A percentile compares a stretch with the other conserved stretches of the same genome.
phyloP scores from a whole-genome alignment of 2,888 invertebrate genomes.

The Tipula unca region DNA sequence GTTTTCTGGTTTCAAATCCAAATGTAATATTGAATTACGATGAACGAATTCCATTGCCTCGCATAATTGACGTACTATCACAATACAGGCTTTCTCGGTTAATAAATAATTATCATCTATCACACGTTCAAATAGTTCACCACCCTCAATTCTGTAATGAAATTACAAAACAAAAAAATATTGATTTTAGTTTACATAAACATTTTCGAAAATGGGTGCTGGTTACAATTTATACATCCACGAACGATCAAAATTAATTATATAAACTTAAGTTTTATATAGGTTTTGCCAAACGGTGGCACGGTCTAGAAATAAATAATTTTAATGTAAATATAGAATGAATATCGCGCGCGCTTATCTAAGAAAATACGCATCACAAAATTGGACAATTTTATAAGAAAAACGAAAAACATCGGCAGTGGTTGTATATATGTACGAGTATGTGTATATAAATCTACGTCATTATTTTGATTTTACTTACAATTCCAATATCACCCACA shows the following conservation, averaged over 20 bases:
- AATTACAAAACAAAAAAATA: slow-evolving; percentile 21
- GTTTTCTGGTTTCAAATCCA: slow-evolving; percentile 99
- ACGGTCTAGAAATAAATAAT: neutral
- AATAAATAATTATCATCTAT: slow-evolving; percentile 97
- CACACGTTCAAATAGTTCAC: slow-evolving; percentile 96
- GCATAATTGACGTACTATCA: slow-evolving; percentile 96
- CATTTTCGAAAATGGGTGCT: slow-evolving; percentile 26
- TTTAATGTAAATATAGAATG: neutral
- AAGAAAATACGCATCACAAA: neutral
- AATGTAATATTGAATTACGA: slow-evolving; percentile 86
- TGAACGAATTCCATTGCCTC: slow-evolving; percentile 98
- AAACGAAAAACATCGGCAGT: neutral
- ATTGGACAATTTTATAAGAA: neutral
- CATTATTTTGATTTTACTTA: slow-evolving; percentile 49
- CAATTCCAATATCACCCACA: slow-evolving; percentile 97
- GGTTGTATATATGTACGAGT: no score
- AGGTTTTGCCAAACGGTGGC: neutral
- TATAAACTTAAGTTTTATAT: no score
- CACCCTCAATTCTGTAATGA: slow-evolving; percentile 80
- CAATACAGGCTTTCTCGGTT: slow-evolving; percentile 91
- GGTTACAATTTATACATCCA: neutral
- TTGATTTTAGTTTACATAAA: slow-evolving; percentile 25
- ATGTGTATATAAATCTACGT: neutral
- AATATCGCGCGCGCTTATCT: neutral
- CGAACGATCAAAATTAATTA: neutral